Base-by-base conservation (phyloP, 2,888 invertebrate genomes). In the Andrena fulva region DNA sequence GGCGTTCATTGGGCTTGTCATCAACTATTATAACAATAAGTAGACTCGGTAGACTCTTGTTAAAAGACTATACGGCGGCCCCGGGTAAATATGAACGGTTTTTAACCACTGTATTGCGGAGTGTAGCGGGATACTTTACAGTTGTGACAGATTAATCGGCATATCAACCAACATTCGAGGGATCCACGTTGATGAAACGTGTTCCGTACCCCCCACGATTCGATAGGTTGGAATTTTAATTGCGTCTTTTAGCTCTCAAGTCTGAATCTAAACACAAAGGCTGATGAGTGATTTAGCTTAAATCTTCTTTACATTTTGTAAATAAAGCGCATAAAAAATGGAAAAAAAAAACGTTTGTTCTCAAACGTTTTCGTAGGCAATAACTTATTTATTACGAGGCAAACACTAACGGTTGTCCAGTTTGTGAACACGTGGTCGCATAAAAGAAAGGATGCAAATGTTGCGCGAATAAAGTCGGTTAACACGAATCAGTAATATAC, bases 311-410 rank as follows among this genome's bases (percentile, higher is more conserved):
- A 87, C 86, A 89, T 87, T 91, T 85, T 93, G 93, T 93, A 93
- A 91, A 93, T 93, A 93, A 87, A 87, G 79, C 60, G 60, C 56
- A 33, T 68, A 7, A 10, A 52, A n/a, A 59, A 3, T 10, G 10
- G n/a, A 56, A 16, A 69, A 33, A 56, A 54, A 67, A 42, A 52
- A 12, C 60, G 66, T 73, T 81, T 60, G 48, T 62, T 67, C 48
- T 79, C 89, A 85, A 90, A 89, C 92, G 91, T 92, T 92, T 92
- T 91, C 91, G 89, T 93, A 93, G 91, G 86, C 86, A 86, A 86
- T 92, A 92, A 92, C 91, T 93, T 92, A 93, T 93, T 93, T 93
- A 93, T 92, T 93, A 89, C 67, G 60, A 68, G 67, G 67, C 50
- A 74, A 77, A 50, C 50, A 59, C 50, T 29, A 52, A 62, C 35